These are phyloP conservation scores for Micromesistius poutassou DNA, from an alignment of 2,797 vertebrate species.

Conservation along the genomic window DNA sequence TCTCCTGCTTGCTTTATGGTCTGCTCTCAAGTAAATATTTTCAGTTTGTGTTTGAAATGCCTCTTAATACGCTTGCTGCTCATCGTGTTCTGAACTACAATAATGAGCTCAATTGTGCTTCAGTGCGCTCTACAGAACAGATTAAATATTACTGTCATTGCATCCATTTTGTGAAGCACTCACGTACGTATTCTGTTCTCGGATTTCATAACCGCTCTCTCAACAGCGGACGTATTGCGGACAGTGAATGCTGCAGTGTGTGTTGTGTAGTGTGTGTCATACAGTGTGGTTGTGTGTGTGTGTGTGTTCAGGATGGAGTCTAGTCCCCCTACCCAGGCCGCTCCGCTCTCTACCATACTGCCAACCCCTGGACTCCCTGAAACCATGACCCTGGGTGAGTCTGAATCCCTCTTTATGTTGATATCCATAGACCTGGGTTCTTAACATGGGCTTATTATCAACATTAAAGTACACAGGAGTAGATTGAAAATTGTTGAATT, in stretches of 20 bases:
- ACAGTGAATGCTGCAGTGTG: background rate
- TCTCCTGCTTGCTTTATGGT: background rate
- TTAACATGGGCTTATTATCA: background rate
- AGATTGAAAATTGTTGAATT: background rate
- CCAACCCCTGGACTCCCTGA: slow-evolving; percentile 80
- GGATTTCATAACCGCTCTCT: background rate
- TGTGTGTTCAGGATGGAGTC: slow-evolving; percentile 77
- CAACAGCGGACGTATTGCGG: background rate
- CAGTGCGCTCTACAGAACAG: background rate
- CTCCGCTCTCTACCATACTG: slow-evolving; percentile 67
- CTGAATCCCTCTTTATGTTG: slow-evolving; percentile 59
- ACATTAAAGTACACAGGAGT: background rate
- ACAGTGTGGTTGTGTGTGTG: background rate
- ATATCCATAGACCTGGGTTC: background rate
- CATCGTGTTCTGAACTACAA: background rate
- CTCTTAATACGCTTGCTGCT: background rate
- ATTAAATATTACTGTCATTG: background rate
- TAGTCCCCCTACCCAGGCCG: slow-evolving; percentile 65
- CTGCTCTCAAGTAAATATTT: background rate
- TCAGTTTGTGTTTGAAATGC: background rate
- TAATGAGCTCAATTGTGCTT: background rate
- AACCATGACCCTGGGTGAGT: slow-evolving; percentile 94
- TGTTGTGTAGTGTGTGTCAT: background rate
- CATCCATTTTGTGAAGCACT: background rate
- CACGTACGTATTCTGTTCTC: background rate